Conservation (phyloP, 2,888 invertebrate genomes). For the Torymus tubicola region DNA sequence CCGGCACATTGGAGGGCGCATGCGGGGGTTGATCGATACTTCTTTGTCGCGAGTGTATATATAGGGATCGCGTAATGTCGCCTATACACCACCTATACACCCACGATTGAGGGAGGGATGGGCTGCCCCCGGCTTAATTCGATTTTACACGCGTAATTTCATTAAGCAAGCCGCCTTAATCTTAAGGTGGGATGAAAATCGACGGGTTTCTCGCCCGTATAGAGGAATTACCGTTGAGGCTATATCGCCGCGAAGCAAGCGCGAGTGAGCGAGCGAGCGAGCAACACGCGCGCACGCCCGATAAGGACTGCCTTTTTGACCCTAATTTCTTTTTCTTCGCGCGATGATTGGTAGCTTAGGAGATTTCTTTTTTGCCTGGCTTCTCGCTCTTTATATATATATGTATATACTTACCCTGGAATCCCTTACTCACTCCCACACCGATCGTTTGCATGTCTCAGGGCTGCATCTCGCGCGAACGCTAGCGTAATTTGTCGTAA, state of each 20-base stretch:
- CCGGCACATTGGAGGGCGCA: neutral
- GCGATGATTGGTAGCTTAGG: neutral
- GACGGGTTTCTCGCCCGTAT: constrained; percentile 32
- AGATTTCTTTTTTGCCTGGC: neutral
- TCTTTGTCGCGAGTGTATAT: constrained; percentile 18
- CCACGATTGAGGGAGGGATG: neutral
- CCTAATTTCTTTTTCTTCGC: constrained; percentile 29
- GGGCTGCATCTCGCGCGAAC: no score
- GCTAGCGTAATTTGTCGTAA: no score
- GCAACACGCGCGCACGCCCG: neutral
- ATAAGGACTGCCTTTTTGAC: constrained; percentile 22
- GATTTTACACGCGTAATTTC: constrained; percentile 48
- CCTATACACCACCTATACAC: no score
- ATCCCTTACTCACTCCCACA: no score
- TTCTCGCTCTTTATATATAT: no score
- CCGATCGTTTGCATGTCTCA: no score
- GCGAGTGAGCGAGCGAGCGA: no score
- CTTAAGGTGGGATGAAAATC: constrained; percentile 35
- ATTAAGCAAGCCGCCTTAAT: constrained; percentile 44
- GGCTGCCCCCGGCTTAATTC: constrained; percentile 33
- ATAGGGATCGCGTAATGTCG: no score
- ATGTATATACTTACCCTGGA: no score
- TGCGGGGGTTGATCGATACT: constrained; percentile 46
- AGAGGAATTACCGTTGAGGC: neutral
- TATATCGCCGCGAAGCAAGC: no score